Base-by-base conservation (phyloP, 2,888 invertebrate genomes). In the Meiosimyza platycephala region DNA sequence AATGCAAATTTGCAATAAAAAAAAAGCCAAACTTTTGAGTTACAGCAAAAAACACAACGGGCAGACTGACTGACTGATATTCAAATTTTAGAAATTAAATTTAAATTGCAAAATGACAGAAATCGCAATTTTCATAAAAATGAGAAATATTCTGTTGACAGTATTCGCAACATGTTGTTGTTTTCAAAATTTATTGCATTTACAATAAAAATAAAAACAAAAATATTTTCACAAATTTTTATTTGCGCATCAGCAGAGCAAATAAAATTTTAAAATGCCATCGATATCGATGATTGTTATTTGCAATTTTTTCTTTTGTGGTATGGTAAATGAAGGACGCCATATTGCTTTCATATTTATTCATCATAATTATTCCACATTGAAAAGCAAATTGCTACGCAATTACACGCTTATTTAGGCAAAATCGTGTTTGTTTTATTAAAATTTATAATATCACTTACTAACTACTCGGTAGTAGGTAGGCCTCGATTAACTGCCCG, bases 1-100 rank as follows among this genome's bases (percentile, higher is more conserved):
- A 80, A 80, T 80, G 80, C 79, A 80, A 80, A 80, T 80, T 80
- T 73, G 75, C 76, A 77, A 75, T 76, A 60, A 70, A 70, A 63
- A 60, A 51, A 57, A 33, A 28, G n/a, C 33, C 48, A 52, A 28
- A 62, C 13, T 70, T n/a, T 40, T 12, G 12, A 28, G 22, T 6
- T 15, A 60, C 60, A 22, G 60, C 60, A 15, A 50, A 5, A 64
- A n/a, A 50, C 22, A 67, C 3, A 12, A 66, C 22, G 40, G 22
- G 18, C 63, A 52, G 52, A 54, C 57, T 50, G 50, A 60, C 16
- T 52, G 52, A 52, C 55, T 59, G 69, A 40, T 22, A 28, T 40
- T 51, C 57, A 33, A 18, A 47, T 50, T 47, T 11, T 55, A 33
- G 47, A 22, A 69, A 28, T 3, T 63, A 16, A 64, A 55, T 69